Percentiles rank a stretch among this genome's conserved stretches.
phyloP scores from a whole-genome alignment of 2,888 invertebrate species.

The Clunio marinus region DNA sequence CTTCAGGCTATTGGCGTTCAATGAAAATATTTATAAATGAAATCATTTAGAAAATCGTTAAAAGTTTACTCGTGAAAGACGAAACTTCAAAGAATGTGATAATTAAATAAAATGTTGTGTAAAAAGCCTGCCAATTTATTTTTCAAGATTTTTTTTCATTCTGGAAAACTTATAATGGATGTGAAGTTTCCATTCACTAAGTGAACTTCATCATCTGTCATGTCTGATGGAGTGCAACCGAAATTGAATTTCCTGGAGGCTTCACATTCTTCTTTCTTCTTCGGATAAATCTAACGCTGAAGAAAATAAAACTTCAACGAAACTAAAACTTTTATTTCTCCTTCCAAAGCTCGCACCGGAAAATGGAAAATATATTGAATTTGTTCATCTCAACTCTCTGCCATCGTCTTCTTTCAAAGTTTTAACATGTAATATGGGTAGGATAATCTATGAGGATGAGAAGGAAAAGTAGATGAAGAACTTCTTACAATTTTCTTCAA shows the following conservation, averaged over 20 bases:
- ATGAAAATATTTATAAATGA: too few relatives aligned
- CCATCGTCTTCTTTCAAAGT: too few relatives aligned
- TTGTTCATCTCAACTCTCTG: neutral
- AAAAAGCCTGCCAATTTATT: too few relatives aligned
- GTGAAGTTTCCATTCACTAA: neutral
- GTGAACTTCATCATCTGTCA: slow-evolving; percentile 37
- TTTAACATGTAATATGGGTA: too few relatives aligned
- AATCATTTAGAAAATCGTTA: too few relatives aligned
- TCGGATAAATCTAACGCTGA: neutral
- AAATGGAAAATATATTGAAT: slow-evolving; percentile 24
- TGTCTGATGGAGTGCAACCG: slow-evolving; percentile 29
- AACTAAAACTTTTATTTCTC: neutral
- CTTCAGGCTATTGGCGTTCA: too few relatives aligned
- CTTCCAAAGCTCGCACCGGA: neutral
- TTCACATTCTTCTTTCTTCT: neutral
- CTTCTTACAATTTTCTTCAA: neutral
- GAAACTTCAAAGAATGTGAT: too few relatives aligned
- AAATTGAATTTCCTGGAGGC: slow-evolving; percentile 36
- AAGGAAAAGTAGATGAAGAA: neutral
- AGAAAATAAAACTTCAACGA: neutral
- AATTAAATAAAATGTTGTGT: too few relatives aligned
- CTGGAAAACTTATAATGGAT: slow-evolving; percentile 16
- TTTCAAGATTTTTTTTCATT: slow-evolving; percentile 1
- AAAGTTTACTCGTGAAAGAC: too few relatives aligned
- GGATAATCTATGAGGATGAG: neutral